A percentile compares a stretch with the other conserved stretches of the same genome.
Evolutionary conservation across 2,113 vertebrate genomes (phyloP).

Genomic region (Melanerpes formicivorus): DNA sequence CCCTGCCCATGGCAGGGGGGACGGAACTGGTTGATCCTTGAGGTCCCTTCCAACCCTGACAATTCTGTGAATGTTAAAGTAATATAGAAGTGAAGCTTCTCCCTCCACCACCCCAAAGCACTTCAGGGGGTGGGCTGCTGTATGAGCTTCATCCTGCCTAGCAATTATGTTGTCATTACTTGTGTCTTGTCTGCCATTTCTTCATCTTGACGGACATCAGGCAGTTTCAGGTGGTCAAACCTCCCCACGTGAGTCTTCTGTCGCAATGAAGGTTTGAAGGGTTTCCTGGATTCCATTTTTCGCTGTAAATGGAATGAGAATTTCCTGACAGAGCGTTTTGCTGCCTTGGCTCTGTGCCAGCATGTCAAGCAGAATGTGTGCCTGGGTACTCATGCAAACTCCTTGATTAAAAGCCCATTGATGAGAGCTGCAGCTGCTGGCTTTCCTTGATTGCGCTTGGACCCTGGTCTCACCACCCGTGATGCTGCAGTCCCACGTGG

Average conservation of each 20-base stretch:
- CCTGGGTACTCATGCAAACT: neutral
- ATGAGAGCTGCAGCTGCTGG: neutral
- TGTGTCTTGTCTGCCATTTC: neutral
- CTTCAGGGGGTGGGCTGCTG: neutral
- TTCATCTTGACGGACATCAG: neutral
- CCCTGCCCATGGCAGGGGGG: too few species aligned
- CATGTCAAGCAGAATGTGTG: neutral
- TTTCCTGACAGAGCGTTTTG: constrained; percentile 22
- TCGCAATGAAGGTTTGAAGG: neutral
- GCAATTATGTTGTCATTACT: neutral
- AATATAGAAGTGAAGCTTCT: neutral
- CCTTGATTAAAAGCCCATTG: neutral
- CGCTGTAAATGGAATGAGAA: neutral
- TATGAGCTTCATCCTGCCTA: neutral
- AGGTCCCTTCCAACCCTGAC: too few species aligned
- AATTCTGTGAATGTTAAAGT: neutral
- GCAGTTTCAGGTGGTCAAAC: neutral
- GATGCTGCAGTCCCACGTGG: neutral
- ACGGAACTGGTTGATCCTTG: too few species aligned
- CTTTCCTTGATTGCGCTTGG: neutral
- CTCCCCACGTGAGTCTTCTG: neutral
- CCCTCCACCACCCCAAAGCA: neutral
- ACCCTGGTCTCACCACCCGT: neutral
- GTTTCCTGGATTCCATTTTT: neutral
- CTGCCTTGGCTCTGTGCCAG: neutral